Base-by-base conservation (phyloP, 2,113 vertebrate genomes). In the Herpailurus yagouaroundi region DNA sequence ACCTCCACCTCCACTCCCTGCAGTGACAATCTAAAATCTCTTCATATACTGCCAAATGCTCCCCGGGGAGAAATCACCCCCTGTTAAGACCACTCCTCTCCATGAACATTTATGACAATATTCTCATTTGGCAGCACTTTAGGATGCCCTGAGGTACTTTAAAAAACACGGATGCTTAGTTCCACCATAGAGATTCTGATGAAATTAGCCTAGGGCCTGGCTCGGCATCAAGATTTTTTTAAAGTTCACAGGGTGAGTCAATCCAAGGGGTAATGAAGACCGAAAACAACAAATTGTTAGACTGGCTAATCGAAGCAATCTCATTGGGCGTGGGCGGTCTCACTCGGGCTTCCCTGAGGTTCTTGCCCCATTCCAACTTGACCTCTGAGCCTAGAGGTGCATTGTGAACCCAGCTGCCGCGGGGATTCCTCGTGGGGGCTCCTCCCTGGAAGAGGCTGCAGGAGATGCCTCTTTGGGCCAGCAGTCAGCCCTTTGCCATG, bases 1-100 rank as follows among this genome's bases (percentile, higher is more conserved):
- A 74, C 4, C n/a, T 7, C n/a, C 4, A 5, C 11, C 33, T 3
- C 10, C 2, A 25, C n/a, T n/a, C 68, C 11, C 36, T 11, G 11
- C 4, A 52, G 33, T 77, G 77, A 93, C 7, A 63, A 41, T 41
- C 19, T 82, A 36, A 91, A 88, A 33, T 48, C 45, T 91, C 31
- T 81, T 18, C 74, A 66, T 41, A 74, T 52, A 80, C 31, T 66
- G 23, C 45, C 55, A 91, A 23, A 68, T 50, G 36, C 3, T 19
- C 3, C 74, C 18, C 33, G 14, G 23, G 18, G 13, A 31, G 45
- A 74, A 92, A 73, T 83, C 31, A 83, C 31, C 25, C 11, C 36
- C 18, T 64, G 29, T 73, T 45, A 45, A 86, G 45, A 86, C 16
- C 45, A 68, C 18, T 81, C 10, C 66, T 55, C 64, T 81, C 36